These are phyloP conservation scores for Leptoteleia sp. DNA, from an alignment of 1,140 invertebrate genomes.

Conservation along the genomic window DNA sequence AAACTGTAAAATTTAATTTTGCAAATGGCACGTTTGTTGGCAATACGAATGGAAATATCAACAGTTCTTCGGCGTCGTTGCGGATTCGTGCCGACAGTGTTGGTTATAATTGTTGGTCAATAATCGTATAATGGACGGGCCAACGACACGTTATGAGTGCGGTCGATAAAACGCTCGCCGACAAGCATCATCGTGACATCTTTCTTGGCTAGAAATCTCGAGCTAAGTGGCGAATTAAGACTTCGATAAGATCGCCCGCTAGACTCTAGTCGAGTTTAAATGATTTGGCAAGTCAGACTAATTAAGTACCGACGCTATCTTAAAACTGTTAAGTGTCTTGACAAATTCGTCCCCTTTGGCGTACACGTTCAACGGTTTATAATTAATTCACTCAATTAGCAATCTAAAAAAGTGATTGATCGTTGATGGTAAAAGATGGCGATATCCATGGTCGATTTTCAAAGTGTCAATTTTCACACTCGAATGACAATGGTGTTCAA, in stretches of 20 bases:
- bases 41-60: conserved; percentile 55
- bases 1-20: conserved; percentile 73
- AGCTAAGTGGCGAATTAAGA: conserved; percentile 58
- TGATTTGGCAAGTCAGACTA: conserved; percentile 48
- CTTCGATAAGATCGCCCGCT: conserved; percentile 49
- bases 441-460: too few relatives aligned
- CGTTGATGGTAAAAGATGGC: conserved; percentile 13
- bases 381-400: conserved; percentile 42
- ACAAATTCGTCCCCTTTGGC: conserved; percentile 34
- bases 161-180: conserved; percentile 49
- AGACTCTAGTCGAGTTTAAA: conserved; percentile 44
- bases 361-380: conserved; percentile 13
- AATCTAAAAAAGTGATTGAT: conserved; percentile 3
- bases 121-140: conserved; percentile 53
- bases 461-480: too few relatives aligned
- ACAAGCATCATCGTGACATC: conserved; percentile 44
- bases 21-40: conserved; percentile 68
- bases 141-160: conserved; percentile 31
- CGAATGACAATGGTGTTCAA: neutral
- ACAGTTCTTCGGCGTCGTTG: conserved; percentile 31
- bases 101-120: conserved; percentile 58
- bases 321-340: conserved; percentile 40
- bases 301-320: conserved; percentile 37
- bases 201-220: conserved; percentile 42
- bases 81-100: conserved; percentile 28